phyloP scores from a whole-genome alignment of 2,113 vertebrate species.

The Bubo blakistoni region DNA sequence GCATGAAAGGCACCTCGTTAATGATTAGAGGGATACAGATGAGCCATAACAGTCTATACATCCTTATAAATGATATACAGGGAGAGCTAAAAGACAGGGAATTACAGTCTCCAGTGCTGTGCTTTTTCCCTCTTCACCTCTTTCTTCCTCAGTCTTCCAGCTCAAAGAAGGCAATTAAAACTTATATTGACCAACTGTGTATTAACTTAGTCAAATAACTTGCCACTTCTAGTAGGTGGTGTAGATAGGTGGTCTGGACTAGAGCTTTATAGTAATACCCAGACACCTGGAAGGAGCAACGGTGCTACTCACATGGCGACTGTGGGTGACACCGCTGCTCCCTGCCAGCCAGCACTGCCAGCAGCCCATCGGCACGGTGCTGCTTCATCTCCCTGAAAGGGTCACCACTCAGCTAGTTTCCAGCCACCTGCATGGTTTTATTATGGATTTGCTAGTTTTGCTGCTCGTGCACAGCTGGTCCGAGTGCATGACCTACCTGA shows the following conservation, averaged over 20 bases:
- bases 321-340: fast-evolving
- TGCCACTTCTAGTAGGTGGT: not conserved
- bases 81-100: constrained; percentile 56
- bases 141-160: constrained; percentile 30
- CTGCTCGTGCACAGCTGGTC: not conserved
- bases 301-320: not conserved
- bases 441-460: not conserved
- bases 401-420: not conserved
- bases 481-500: not conserved
- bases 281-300: not conserved
- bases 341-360: not conserved
- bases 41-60: constrained; percentile 48
- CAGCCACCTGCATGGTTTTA: not conserved
- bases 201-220: constrained; percentile 36
- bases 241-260: not conserved
- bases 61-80: constrained; percentile 70
- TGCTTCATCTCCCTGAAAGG: not conserved
- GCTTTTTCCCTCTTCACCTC: constrained; percentile 11
- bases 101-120: constrained; percentile 21
- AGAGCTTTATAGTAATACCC: not conserved
- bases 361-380: fast-evolving
- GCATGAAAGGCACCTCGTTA: constrained; percentile 73
- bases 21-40: constrained; percentile 68
- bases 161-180: constrained; percentile 48
- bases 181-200: constrained; percentile 30